Evolutionary conservation across 2,113 vertebrate species (phyloP).

Genomic region (Hemiscyllium ocellatum): DNA sequence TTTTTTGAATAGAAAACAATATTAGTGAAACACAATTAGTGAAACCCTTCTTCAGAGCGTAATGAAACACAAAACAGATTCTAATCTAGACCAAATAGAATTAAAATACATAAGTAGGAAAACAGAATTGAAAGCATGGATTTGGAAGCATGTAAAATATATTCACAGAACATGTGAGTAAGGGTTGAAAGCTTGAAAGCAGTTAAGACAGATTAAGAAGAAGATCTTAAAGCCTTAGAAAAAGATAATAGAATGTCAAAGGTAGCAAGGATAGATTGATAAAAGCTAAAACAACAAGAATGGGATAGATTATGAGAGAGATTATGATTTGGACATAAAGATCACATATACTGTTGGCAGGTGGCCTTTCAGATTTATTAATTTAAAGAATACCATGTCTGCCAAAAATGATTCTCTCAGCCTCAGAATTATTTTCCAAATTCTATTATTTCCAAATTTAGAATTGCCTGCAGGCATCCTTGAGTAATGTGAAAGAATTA

Average conservation of each 20-base stretch:
- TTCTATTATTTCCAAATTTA: background rate
- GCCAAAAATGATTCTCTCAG: slow-evolving; percentile 7
- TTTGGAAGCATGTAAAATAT: background rate
- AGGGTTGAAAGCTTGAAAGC: background rate
- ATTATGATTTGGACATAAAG: background rate
- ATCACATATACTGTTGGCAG: background rate
- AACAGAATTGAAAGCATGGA: background rate
- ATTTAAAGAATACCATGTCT: background rate
- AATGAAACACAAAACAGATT: background rate
- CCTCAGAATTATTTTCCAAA: background rate
- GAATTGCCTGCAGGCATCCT: background rate
- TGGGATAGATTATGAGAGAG: background rate
- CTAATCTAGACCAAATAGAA: background rate
- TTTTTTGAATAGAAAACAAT: background rate
- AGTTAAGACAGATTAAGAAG: background rate
- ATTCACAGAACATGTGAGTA: background rate
- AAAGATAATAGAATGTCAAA: background rate
- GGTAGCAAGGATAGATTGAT: background rate
- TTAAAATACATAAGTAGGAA: background rate
- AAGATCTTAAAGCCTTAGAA: background rate
- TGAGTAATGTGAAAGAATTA: background rate
- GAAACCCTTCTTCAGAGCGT: too few species aligned
- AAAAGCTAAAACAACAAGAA: background rate
- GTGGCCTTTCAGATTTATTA: background rate
- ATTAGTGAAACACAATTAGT: background rate